Evolutionary conservation across 2,888 invertebrate species (phyloP).

Genomic region (Tetramorium bicarinatum): DNA sequence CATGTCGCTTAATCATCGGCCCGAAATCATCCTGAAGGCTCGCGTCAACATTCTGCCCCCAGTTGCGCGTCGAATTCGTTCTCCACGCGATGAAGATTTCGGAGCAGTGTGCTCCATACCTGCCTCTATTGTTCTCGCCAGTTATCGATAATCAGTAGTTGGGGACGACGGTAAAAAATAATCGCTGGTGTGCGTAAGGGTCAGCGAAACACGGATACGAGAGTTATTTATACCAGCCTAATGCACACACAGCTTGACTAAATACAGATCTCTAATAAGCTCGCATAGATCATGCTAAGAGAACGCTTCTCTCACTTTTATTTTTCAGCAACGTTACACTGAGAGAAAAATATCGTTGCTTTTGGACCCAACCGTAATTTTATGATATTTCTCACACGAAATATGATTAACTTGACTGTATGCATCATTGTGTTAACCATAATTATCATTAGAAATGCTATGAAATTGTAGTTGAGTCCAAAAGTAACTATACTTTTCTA

Average conservation of each 20-base stretch:
- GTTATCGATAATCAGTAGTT: slow-evolving; percentile 29
- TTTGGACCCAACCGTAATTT: too few species aligned
- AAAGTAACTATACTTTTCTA: too few species aligned
- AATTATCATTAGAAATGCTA: too few species aligned
- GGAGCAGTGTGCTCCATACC: slow-evolving; percentile 7
- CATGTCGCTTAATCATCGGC: slow-evolving; percentile 68
- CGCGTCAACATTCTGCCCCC: slow-evolving; percentile 56
- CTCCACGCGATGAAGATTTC: slow-evolving; percentile 46
- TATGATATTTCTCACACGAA: too few species aligned
- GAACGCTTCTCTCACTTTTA: background rate
- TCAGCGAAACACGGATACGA: background rate
- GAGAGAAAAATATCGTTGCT: too few species aligned
- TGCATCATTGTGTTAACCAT: too few species aligned
- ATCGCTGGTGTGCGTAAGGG: background rate
- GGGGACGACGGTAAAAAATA: background rate
- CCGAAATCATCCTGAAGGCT: slow-evolving; percentile 57
- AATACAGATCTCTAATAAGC: background rate
- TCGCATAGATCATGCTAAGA: background rate
- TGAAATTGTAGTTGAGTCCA: too few species aligned
- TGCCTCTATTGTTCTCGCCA: slow-evolving; percentile 21
- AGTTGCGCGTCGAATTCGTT: slow-evolving; percentile 53
- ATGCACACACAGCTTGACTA: background rate
- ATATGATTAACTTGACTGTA: too few species aligned
- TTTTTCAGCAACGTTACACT: background rate
- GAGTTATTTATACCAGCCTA: background rate